Evolutionary conservation across 1,140 invertebrate genomes (phyloP), one percentile per base, ranked within the genome.

Genomic region (Ptiloglossa arizonensis): DNA sequence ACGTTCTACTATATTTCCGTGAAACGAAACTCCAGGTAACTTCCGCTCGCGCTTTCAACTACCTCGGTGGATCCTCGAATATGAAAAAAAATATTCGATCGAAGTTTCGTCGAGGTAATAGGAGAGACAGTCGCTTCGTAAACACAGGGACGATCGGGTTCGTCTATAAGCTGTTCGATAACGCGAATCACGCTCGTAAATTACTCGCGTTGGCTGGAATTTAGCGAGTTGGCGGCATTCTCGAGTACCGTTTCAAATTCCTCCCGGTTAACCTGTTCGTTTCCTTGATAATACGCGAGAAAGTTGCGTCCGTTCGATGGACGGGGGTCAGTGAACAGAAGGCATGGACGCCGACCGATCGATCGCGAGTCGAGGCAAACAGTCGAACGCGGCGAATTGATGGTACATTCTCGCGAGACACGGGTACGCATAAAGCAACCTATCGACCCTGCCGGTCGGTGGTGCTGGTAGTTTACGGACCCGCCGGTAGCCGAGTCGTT

Each of bases 321-420:
- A 27, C 72, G 24, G 60, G 56, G 72, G 64, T 75, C 73, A 75
- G 64, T 68, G 54, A 68, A 75, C 64, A 59, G 64, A 27, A n/a
- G 11, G 38, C n/a, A 48, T n/a, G 24, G 57, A 60, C 27, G 62
- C 11, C 8, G 41, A 9, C 9, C 41, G 73, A 75, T 70, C 74
- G 74, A 70, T 77, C 41, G 29, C 41, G 6, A 48, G 52, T 59
- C 29, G 64, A 62, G 46, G 46, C 67, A 32, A 70, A 69, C 29
- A 71, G 22, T 71, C 74, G 66, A 70, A 70, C 74, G 46, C 17
- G 11, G 64, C 27, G 64, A 69, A 75, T 75, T 56, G 41, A 75
- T 35, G 73, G 22, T 57, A 44, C 32, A 22, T n/a, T 62, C 56
- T 48, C 44, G 35, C 57, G 57, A 70, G 38, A 71, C 57, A 62